Evolutionary conservation across 2,113 vertebrate genomes (phyloP).

Genomic region (Ammodytes dubius): DNA sequence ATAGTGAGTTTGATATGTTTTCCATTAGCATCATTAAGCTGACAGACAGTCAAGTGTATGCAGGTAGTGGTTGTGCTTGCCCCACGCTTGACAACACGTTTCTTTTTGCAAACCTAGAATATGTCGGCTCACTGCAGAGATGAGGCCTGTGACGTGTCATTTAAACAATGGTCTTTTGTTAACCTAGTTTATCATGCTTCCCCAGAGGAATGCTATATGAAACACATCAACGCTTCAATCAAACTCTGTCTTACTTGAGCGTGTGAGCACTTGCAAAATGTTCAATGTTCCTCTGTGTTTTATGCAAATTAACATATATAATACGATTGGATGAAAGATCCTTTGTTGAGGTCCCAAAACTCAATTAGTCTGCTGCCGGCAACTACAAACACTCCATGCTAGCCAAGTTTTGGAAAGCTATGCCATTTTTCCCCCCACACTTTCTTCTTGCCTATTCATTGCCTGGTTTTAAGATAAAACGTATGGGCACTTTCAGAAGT

Average conservation of each 20-base stretch:
- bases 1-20: slow-evolving; percentile 33
- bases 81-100: background rate
- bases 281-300: slow-evolving; percentile 16
- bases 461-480: slow-evolving; percentile 53
- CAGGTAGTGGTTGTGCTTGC: background rate
- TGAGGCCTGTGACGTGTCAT: background rate
- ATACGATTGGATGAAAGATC: slow-evolving; percentile 52
- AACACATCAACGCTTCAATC: slow-evolving; percentile 30
- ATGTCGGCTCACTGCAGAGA: background rate
- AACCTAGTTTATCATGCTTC: background rate
- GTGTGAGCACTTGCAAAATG: slow-evolving; percentile 1
- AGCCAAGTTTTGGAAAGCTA: slow-evolving; percentile 37
- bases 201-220: background rate
- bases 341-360: slow-evolving; percentile 59
- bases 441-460: slow-evolving; percentile 9
- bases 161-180: background rate
- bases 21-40: slow-evolving; percentile 19
- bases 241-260: slow-evolving; percentile 14
- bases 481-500: slow-evolving; percentile 17
- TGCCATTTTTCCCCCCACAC: slow-evolving; percentile 23
- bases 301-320: slow-evolving; percentile 52
- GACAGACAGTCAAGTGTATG: background rate
- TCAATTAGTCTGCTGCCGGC: slow-evolving; percentile 65
- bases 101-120: slow-evolving; percentile 2
- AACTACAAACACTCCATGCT: slow-evolving; percentile 49